Evolutionary conservation across 2,113 vertebrate species (phyloP).

Genomic region (Chloebia gouldiae): DNA sequence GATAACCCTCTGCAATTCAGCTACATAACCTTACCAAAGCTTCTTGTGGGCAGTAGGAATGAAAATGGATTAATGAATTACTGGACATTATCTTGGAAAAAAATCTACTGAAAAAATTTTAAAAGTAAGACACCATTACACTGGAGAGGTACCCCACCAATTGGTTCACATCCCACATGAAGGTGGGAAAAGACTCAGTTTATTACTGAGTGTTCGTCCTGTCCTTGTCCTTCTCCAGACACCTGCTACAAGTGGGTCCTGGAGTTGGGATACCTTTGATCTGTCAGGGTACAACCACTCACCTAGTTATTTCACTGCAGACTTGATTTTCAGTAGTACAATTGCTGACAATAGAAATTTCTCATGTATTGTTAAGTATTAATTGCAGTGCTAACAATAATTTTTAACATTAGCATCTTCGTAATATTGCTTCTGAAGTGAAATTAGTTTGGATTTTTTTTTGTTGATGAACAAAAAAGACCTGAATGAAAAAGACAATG

Average conservation of each 20-base stretch:
- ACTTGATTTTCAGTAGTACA: not conserved
- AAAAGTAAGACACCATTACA: not conserved
- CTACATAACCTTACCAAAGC: accelerated
- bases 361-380: not conserved
- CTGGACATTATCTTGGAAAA: not conserved
- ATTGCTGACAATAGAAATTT: not conserved
- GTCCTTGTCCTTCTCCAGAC: not conserved
- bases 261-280: not conserved
- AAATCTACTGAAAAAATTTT: not conserved
- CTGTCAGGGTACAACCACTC: not conserved
- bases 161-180: accelerated
- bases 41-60: not conserved
- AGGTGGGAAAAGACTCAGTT: not conserved
- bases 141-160: accelerated
- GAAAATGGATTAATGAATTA: not conserved
- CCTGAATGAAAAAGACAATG: too few relatives aligned
- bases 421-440: not conserved
- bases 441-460: not conserved
- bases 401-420: not conserved
- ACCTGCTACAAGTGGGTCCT: not conserved
- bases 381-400: not conserved
- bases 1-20: not conserved
- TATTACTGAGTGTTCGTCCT: not conserved
- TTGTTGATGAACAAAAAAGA: not conserved
- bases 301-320: not conserved